A percentile compares a stretch with the other conserved stretches of the same genome.
Evolutionary conservation across 2,888 invertebrate genomes (phyloP).

Genomic region (Laspeyria flexula): DNA sequence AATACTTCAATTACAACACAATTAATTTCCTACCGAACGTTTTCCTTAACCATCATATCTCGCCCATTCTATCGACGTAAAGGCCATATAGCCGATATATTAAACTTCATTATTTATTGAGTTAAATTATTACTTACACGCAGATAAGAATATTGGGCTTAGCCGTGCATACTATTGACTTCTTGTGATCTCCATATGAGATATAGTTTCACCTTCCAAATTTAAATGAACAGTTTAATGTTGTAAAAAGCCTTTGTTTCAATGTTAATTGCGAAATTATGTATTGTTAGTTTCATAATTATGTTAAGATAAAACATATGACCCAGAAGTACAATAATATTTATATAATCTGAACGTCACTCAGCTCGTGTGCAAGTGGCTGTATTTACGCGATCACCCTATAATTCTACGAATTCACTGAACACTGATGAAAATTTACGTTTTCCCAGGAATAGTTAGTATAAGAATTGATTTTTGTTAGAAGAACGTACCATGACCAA

Average conservation of each 20-base stretch:
- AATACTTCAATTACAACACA: not conserved
- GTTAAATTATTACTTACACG: constrained; percentile 4
- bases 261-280: not conserved
- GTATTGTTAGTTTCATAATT: not conserved
- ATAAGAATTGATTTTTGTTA: too few relatives aligned
- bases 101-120: constrained; percentile 1
- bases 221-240: constrained; percentile 3
- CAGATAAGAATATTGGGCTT: constrained; percentile 1
- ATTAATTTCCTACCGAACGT: not conserved
- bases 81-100: constrained; percentile 1
- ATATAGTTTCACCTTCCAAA: constrained; percentile 5
- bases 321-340: too few relatives aligned
- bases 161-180: constrained; percentile 1
- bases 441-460: too few relatives aligned
- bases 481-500: too few relatives aligned
- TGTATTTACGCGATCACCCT: too few relatives aligned
- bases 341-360: too few relatives aligned
- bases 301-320: too few relatives aligned
- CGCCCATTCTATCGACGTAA: not conserved
- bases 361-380: too few relatives aligned
- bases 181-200: not conserved
- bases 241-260: constrained; percentile 1
- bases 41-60: not conserved
- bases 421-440: too few relatives aligned
- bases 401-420: too few relatives aligned